Evolutionary conservation across 2,797 vertebrate species (phyloP).

Genomic region (Garrulus glandarius): DNA sequence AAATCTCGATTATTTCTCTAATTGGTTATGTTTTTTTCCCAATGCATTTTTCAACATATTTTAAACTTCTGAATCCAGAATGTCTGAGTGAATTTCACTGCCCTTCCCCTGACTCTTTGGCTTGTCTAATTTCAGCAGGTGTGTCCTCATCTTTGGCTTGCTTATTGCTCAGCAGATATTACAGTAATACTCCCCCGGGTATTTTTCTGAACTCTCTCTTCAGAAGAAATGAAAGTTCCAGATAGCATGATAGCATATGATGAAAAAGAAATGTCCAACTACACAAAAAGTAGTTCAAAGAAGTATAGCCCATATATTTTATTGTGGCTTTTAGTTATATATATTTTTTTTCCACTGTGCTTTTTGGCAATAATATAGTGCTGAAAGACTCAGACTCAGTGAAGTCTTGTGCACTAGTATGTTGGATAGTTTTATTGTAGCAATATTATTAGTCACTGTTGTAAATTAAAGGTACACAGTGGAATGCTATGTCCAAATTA

Average conservation of each 20-base stretch:
- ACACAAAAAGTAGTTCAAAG: neutral
- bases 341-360: neutral
- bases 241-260: neutral
- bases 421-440: neutral
- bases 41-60: neutral
- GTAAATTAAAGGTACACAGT: neutral
- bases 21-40: neutral
- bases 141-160: neutral
- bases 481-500: neutral
- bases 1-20: neutral
- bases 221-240: neutral
- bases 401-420: neutral
- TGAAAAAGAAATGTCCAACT: neutral
- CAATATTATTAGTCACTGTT: neutral
- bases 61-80: neutral
- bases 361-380: neutral
- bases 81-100: neutral
- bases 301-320: neutral
- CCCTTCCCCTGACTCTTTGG: neutral
- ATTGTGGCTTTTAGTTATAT: neutral
- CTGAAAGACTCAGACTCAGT: neutral
- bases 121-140: constrained; percentile 12
- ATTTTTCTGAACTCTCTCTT: neutral
- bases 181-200: neutral
- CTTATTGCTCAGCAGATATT: neutral